A percentile compares a stretch with the other conserved stretches of the same genome.
Conservation (phyloP, 2,888 invertebrate species). For the Drosophila lutescens region DNA sequence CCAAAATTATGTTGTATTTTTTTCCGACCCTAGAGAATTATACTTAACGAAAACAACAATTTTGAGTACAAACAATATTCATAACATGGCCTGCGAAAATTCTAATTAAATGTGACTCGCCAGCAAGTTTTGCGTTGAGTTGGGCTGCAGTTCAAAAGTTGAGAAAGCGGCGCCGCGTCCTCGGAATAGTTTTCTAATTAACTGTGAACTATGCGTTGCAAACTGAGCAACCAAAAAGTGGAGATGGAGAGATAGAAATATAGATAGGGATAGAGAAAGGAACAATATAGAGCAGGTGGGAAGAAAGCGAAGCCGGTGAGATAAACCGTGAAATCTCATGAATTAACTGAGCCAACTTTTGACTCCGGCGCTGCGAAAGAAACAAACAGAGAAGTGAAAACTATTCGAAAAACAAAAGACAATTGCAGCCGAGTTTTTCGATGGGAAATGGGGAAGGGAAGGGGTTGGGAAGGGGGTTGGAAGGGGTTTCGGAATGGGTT, state of each 20-base stretch:
- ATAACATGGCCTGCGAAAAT: slow-evolving; percentile 44
- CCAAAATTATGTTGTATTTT: neutral
- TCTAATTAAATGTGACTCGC: slow-evolving; percentile 62
- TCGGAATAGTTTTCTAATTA: slow-evolving; percentile 76
- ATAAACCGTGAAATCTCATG: slow-evolving; percentile 78
- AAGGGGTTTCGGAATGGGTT: neutral
- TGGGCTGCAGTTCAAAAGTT: slow-evolving; percentile 67
- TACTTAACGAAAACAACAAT: neutral
- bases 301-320: slow-evolving; percentile 51
- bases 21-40: neutral
- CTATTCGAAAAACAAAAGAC: slow-evolving; percentile 76
- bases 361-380: slow-evolving; percentile 30
- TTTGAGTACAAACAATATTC: slow-evolving; percentile 27
- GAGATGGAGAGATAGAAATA: neutral
- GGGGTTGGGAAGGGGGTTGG: neutral
- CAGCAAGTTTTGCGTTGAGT: slow-evolving; percentile 27
- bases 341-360: slow-evolving; percentile 73
- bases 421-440: slow-evolving; percentile 60
- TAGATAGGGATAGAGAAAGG: neutral
- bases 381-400: slow-evolving; percentile 46
- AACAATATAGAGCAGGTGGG: slow-evolving; percentile 13
- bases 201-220: slow-evolving; percentile 69
- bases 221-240: slow-evolving; percentile 39
- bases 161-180: slow-evolving; percentile 51
- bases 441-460: neutral